Evolutionary conservation across 2,888 invertebrate species (phyloP).

Genomic region (Hermaeophaga mercurialis): DNA sequence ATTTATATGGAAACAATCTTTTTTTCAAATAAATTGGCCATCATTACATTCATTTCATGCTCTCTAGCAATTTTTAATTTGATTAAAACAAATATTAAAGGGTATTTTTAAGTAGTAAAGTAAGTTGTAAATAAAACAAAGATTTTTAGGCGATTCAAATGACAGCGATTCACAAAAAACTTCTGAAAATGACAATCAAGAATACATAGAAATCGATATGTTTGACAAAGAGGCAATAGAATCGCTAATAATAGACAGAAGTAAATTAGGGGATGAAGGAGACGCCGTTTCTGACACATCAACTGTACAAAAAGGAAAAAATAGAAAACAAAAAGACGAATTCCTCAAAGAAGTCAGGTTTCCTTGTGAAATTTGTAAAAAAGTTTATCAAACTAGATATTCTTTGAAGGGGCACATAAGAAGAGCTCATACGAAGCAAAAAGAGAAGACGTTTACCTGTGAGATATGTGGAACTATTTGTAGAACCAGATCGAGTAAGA

Average conservation of each 20-base stretch:
- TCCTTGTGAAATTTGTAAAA: slow-evolving; percentile 34
- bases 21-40: too few relatives aligned
- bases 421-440: slow-evolving; percentile 26
- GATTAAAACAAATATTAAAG: too few relatives aligned
- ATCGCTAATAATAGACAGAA: slow-evolving; percentile 23
- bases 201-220: slow-evolving; percentile 27
- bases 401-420: slow-evolving; percentile 34
- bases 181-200: slow-evolving; percentile 14
- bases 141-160: background rate
- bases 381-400: slow-evolving; percentile 22
- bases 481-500: slow-evolving; percentile 36
- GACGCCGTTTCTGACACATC: background rate
- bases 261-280: slow-evolving; percentile 2
- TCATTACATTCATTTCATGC: background rate
- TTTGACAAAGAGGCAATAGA: slow-evolving; percentile 25
- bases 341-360: slow-evolving; percentile 30
- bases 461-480: slow-evolving; percentile 42
- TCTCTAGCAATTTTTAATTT: background rate
- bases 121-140: too few relatives aligned
- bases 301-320: slow-evolving; percentile 6
- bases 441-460: slow-evolving; percentile 36
- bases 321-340: slow-evolving; percentile 20
- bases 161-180: slow-evolving; percentile 8
- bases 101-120: too few relatives aligned
- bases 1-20: too few relatives aligned